These are phyloP conservation scores for Dallia pectoralis DNA, from an alignment of 2,797 vertebrate species.

Conservation along the genomic window DNA sequence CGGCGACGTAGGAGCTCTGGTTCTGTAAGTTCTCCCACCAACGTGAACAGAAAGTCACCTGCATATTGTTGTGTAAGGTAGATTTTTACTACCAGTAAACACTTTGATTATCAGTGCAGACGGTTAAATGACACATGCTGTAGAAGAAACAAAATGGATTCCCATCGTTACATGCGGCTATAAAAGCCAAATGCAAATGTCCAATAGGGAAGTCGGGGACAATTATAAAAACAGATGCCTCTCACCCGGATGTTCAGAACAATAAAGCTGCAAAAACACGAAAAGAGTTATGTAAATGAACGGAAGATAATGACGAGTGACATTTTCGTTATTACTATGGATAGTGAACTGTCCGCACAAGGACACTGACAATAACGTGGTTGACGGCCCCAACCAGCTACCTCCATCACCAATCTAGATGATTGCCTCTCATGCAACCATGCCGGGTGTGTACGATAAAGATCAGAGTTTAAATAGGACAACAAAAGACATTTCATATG, in stretches of 20 bases:
- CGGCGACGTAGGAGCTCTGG: too few species aligned
- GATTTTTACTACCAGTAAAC: not conserved
- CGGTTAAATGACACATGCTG: not conserved
- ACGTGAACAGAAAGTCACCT: not conserved
- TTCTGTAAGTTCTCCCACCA: too few species aligned
- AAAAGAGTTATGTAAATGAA: not conserved
- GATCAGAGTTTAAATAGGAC: conserved; percentile 44
- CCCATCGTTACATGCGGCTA: not conserved
- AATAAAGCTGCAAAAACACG: not conserved
- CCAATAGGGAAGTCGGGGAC: not conserved
- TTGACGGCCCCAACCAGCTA: too few species aligned
- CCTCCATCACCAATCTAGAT: conserved; percentile 8
- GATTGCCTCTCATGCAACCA: conserved; percentile 54
- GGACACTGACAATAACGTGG: not conserved
- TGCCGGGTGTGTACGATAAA: conserved; percentile 50
- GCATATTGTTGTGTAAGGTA: not conserved
- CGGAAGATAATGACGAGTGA: not conserved
- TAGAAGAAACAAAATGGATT: not conserved
- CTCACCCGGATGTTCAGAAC: not conserved
- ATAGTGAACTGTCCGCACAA: not conserved
- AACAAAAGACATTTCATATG: conserved; percentile 8
- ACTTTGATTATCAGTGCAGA: not conserved
- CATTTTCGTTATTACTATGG: conserved; percentile 30
- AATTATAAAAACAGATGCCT: not conserved
- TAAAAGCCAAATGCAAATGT: not conserved